Evolutionary conservation across 2,113 vertebrate species (phyloP).

Genomic region (Pseudolaguvia tuberculata): DNA sequence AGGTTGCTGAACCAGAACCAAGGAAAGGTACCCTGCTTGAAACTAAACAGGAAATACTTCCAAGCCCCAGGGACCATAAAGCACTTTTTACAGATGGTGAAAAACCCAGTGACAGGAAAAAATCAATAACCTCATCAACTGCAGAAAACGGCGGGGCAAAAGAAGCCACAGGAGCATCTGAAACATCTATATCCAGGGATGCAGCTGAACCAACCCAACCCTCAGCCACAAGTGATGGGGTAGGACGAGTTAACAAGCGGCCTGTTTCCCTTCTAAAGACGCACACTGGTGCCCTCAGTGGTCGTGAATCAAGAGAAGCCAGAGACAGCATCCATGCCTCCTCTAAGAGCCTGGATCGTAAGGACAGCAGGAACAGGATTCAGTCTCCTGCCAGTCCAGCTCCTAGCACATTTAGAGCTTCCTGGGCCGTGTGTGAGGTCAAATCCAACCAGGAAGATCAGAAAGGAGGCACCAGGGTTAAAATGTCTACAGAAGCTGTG

Average conservation of each 20-base stretch:
- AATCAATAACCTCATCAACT: conserved; percentile 52
- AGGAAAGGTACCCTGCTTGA: conserved; percentile 50
- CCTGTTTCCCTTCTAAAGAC: conserved; percentile 67
- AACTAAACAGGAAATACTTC: conserved; percentile 42
- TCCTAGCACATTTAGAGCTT: conserved; percentile 73
- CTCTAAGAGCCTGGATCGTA: conserved; percentile 71
- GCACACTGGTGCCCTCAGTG: conserved; percentile 58
- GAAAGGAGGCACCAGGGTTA: conserved; percentile 52
- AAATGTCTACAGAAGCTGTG: conserved; percentile 49
- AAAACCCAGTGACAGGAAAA: conserved; percentile 44
- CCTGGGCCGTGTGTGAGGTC: conserved; percentile 82
- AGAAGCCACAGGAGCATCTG: conserved; percentile 44
- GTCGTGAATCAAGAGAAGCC: conserved; percentile 60
- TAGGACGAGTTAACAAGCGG: conserved; percentile 59
- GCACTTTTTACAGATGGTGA: conserved; percentile 40
- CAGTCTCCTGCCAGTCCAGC: conserved; percentile 55
- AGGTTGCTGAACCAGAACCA: conserved; percentile 35
- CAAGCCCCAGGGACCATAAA: conserved; percentile 49
- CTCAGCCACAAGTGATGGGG: conserved; percentile 57
- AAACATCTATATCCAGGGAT: conserved; percentile 40
- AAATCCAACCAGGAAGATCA: conserved; percentile 60
- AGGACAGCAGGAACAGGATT: conserved; percentile 57
- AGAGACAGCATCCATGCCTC: conserved; percentile 66
- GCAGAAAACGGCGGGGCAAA: conserved; percentile 48
- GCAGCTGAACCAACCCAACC: conserved; percentile 50